phyloP scores from a whole-genome alignment of 2,797 vertebrate genomes.

The Sebastes umbrosus region DNA sequence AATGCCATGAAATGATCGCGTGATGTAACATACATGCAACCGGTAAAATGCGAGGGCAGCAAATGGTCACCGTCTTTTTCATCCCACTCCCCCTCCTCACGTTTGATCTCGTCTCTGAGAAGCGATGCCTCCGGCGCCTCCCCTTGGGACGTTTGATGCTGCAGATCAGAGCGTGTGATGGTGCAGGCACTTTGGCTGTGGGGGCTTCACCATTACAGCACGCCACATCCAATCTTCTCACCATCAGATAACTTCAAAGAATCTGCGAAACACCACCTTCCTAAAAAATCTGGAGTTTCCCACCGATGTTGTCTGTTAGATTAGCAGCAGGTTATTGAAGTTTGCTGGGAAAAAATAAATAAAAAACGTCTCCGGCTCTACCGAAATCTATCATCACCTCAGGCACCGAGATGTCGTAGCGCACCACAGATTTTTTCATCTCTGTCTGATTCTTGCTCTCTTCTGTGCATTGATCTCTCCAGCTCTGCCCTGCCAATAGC shows the following conservation, averaged over 20 bases:
- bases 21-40: constrained; percentile 75
- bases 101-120: constrained; percentile 72
- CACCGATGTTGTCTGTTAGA: constrained; percentile 49
- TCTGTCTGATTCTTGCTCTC: constrained; percentile 33
- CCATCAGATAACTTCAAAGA: constrained; percentile 76
- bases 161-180: constrained; percentile 70
- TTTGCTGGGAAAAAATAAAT: constrained; percentile 35
- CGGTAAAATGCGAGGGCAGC: constrained; percentile 54
- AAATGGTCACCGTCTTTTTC: constrained; percentile 64
- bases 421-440: constrained; percentile 23
- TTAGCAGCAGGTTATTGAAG: constrained; percentile 53
- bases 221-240: constrained; percentile 61
- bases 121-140: constrained; percentile 45
- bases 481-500: constrained; percentile 46
- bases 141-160: constrained; percentile 76
- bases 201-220: constrained; percentile 49
- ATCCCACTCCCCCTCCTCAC: constrained; percentile 22
- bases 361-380: not conserved
- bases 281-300: constrained; percentile 48
- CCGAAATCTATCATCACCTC: constrained; percentile 50
- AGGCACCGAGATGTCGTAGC: constrained; percentile 35
- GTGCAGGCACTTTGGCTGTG: constrained; percentile 45
- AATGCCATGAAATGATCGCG: constrained; percentile 35
- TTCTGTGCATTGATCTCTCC: constrained; percentile 64
- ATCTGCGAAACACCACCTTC: constrained; percentile 49